Evolutionary conservation across 1,140 invertebrate species (phyloP).

Genomic region (Drosophila pectinifera): DNA sequence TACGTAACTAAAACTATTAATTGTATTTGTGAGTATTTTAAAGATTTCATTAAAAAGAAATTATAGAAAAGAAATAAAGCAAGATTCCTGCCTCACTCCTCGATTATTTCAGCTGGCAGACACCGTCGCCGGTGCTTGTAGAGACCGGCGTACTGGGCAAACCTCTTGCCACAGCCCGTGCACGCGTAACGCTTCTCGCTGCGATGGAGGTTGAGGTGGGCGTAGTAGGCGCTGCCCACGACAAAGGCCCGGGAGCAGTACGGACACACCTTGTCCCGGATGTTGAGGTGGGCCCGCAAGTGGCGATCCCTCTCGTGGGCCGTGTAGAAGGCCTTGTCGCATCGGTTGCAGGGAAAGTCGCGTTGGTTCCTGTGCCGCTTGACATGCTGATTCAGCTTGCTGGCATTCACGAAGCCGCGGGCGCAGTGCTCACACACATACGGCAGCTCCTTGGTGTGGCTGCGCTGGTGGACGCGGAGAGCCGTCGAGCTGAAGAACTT

Average conservation of each 20-base stretch:
- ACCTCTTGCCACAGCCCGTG: conserved; percentile 85
- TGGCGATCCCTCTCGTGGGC: conserved; percentile 71
- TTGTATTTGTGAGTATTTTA: neutral
- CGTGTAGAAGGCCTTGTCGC: conserved; percentile 88
- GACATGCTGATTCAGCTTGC: conserved; percentile 86
- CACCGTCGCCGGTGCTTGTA: conserved; percentile 85
- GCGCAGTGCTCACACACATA: conserved; percentile 77
- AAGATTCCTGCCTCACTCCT: conserved; percentile 13
- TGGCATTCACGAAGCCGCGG: conserved; percentile 83
- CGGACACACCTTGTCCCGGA: conserved; percentile 82
- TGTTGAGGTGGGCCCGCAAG: conserved; percentile 68
- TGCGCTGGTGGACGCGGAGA: conserved; percentile 65
- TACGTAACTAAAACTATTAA: neutral
- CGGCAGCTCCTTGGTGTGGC: conserved; percentile 76
- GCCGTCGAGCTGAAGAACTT: conserved; percentile 73
- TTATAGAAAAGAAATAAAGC: too few relatives aligned
- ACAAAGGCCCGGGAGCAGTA: conserved; percentile 88
- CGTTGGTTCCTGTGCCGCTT: conserved; percentile 90
- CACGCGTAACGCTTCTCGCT: conserved; percentile 86
- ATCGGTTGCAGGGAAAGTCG: conserved; percentile 89
- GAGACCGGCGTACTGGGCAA: conserved; percentile 87
- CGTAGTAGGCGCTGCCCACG: conserved; percentile 86
- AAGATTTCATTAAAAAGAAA: neutral
- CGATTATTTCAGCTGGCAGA: conserved; percentile 12
- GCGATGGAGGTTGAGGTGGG: conserved; percentile 87